Conservation (phyloP, 2,888 invertebrate species). For the Eustalomyia histrio region DNA sequence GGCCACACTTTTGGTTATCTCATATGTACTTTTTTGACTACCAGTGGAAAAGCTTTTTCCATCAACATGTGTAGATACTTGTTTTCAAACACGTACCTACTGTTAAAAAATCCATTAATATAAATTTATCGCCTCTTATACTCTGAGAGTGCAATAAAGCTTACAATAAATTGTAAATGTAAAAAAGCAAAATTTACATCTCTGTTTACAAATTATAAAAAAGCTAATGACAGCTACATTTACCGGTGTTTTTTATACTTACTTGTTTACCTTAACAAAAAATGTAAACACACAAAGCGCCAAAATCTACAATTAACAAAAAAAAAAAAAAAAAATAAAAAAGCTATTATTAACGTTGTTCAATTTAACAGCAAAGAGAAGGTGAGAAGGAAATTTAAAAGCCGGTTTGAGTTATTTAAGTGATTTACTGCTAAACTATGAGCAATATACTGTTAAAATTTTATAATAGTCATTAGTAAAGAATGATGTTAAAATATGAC, state of each 20-base stretch:
- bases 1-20: too few species aligned
- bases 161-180: neutral
- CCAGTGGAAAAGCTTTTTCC: neutral
- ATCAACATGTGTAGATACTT: neutral
- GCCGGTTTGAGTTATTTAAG: neutral
- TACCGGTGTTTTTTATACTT: slow-evolving; percentile 31
- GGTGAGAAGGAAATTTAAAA: neutral
- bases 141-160: neutral
- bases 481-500: too few species aligned
- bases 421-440: too few species aligned
- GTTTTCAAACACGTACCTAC: neutral
- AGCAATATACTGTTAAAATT: too few species aligned
- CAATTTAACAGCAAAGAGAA: neutral
- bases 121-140: neutral
- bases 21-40: too few species aligned
- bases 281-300: neutral
- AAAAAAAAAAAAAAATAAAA: neutral
- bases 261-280: neutral
- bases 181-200: slow-evolving; percentile 15
- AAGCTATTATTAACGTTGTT: neutral
- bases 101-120: neutral
- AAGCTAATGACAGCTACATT: slow-evolving; percentile 25
- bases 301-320: neutral
- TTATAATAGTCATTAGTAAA: too few species aligned
- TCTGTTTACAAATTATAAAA: slow-evolving; percentile 52